Evolutionary conservation across 1,140 invertebrate species (phyloP).

Genomic region (Delia radicum): DNA sequence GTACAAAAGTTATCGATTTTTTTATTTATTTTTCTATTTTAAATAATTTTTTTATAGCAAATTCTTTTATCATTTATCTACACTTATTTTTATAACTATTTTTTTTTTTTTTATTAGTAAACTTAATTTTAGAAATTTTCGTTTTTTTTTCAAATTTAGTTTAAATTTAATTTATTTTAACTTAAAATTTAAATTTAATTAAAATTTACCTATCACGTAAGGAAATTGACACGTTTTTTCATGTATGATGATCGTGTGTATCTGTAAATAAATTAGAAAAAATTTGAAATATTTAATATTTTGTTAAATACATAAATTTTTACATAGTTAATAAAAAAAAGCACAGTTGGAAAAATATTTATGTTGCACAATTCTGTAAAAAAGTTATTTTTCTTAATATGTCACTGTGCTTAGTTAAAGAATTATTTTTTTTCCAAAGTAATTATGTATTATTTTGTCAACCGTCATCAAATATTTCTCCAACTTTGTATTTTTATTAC

Average conservation of each 20-base stretch:
- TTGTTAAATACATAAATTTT: no score
- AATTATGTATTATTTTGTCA: no score
- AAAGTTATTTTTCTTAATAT: no score
- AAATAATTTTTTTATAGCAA: not conserved
- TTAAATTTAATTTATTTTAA: not conserved
- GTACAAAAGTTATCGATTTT: conserved; percentile 10
- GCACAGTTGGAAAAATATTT: no score
- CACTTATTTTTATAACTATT: not conserved
- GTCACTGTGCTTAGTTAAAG: no score
- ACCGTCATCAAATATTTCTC: no score
- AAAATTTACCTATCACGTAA: conserved; percentile 56
- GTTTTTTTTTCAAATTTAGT: not conserved
- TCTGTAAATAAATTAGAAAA: conserved; percentile 48
- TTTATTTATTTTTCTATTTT: not conserved
- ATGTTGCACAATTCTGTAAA: no score
- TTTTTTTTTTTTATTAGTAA: not conserved
- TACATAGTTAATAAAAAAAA: no score
- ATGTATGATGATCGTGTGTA: conserved; percentile 56
- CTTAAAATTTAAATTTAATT: conserved; percentile 28
- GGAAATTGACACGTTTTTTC: conserved; percentile 57
- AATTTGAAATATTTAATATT: no score
- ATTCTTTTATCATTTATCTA: not conserved
- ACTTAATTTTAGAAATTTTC: not conserved
- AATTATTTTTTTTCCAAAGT: no score
- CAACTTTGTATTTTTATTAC: no score